Percentiles rank a stretch among this genome's conserved stretches.
Evolutionary conservation across 2,888 invertebrate genomes (phyloP).

Genomic region (Ecdyonurus torrentis): DNA sequence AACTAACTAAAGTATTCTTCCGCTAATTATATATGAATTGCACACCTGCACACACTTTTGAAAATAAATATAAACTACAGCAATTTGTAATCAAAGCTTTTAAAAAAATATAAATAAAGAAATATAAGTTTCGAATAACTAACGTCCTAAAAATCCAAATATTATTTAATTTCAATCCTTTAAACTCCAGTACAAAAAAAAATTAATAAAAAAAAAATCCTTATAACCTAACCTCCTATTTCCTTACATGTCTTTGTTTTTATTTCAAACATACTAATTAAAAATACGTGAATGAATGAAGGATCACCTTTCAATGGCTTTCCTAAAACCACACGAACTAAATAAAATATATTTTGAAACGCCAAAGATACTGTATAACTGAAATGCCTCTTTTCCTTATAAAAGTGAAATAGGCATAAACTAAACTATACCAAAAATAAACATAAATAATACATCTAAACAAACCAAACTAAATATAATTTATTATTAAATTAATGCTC

Average conservation of each 20-base stretch:
- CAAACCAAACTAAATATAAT: neutral
- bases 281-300: conserved; percentile 9
- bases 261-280: conserved; percentile 6
- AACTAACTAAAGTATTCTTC: too few relatives aligned
- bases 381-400: conserved; percentile 5
- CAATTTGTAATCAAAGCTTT: neutral
- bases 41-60: neutral
- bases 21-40: too few relatives aligned
- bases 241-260: conserved; percentile 5
- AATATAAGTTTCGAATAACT: too few relatives aligned
- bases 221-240: conserved; percentile 8
- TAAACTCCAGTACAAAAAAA: neutral
- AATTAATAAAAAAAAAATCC: neutral
- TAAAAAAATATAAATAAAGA: neutral
- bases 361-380: conserved; percentile 8
- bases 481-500: neutral
- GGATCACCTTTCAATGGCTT: conserved; percentile 14
- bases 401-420: neutral
- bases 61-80: neutral
- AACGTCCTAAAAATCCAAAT: neutral
- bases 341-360: conserved; percentile 11
- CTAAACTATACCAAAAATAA: neutral
- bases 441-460: neutral
- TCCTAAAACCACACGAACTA: conserved; percentile 15
- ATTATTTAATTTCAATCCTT: neutral